These are phyloP conservation scores for Corythornis leucogaster DNA, from an alignment of 2,797 vertebrate genomes.

Conservation along the genomic window DNA sequence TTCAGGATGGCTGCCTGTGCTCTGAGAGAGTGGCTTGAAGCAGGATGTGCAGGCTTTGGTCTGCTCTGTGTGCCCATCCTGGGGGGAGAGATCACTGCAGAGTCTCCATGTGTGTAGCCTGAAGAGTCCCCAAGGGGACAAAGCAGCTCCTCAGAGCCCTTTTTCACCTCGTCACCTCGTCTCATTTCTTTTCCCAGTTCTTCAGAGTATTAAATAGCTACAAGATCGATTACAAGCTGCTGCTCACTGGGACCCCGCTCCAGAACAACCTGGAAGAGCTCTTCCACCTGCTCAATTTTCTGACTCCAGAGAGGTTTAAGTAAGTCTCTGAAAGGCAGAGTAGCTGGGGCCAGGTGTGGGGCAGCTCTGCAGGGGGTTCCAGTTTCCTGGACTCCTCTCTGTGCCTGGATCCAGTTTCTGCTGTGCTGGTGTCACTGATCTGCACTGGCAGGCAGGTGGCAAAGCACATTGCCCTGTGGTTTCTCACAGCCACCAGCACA, in stretches of 20 bases:
- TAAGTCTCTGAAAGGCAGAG: constrained; percentile 68
- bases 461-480: rapidly evolving
- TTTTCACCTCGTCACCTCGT: neutral
- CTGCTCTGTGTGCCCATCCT: rapidly evolving
- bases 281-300: constrained; percentile 98
- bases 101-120: rapidly evolving
- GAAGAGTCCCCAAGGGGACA: neutral
- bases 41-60: neutral
- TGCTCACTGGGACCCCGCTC: constrained; percentile 95
- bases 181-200: constrained; percentile 81
- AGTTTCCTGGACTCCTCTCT: neutral
- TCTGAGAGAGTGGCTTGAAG: neutral
- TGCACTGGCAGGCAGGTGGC: rapidly evolving
- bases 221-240: constrained; percentile 98
- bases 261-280: constrained; percentile 99
- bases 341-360: neutral
- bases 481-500: rapidly evolving
- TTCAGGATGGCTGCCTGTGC: neutral
- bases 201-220: constrained; percentile 97
- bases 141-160: rapidly evolving
- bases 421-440: neutral
- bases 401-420: neutral
- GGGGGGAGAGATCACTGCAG: neutral
- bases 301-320: constrained; percentile 98
- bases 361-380: neutral